Evolutionary conservation across 2,797 vertebrate species (phyloP).

Genomic region (Podarcis siculus): DNA sequence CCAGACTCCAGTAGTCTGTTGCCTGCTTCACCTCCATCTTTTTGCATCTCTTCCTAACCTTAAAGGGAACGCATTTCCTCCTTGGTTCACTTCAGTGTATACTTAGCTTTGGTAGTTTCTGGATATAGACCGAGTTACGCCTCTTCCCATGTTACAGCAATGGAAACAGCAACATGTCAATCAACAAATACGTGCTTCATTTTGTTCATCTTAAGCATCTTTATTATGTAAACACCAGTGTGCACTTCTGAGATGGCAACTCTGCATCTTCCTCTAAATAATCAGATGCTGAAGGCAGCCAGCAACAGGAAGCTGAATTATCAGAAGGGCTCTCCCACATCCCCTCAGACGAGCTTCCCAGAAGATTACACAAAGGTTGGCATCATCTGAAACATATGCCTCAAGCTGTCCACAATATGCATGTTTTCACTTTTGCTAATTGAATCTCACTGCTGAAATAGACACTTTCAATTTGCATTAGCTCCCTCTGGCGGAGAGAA

Average conservation of each 20-base stretch:
- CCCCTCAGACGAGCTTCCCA: slow-evolving; percentile 43
- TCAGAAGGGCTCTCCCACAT: slow-evolving; percentile 22
- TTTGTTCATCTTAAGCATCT: not conserved
- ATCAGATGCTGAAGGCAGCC: slow-evolving; percentile 1
- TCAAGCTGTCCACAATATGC: slow-evolving; percentile 21
- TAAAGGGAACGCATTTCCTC: not conserved
- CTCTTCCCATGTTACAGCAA: not conserved
- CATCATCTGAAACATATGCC: slow-evolving; percentile 38
- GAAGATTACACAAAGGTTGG: slow-evolving; percentile 52
- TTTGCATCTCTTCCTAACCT: not conserved
- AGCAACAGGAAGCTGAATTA: slow-evolving; percentile 45
- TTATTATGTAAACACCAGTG: not conserved
- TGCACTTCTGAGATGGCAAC: not conserved
- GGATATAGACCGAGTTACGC: not conserved
- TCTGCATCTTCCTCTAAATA: slow-evolving; percentile 12
- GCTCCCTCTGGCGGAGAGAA: slow-evolving; percentile 62
- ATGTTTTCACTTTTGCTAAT: slow-evolving; percentile 39
- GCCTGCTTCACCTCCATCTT: not conserved
- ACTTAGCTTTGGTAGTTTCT: not conserved
- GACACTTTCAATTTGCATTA: slow-evolving; percentile 53
- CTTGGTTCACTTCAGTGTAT: not conserved
- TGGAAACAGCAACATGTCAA: not conserved
- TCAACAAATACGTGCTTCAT: not conserved
- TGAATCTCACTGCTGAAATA: slow-evolving; percentile 21
- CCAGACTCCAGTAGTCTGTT: not conserved